Evolutionary conservation across 2,113 vertebrate species (phyloP), one percentile per base, ranked within the genome.

Genomic region (Onychostruthus taczanowskii): DNA sequence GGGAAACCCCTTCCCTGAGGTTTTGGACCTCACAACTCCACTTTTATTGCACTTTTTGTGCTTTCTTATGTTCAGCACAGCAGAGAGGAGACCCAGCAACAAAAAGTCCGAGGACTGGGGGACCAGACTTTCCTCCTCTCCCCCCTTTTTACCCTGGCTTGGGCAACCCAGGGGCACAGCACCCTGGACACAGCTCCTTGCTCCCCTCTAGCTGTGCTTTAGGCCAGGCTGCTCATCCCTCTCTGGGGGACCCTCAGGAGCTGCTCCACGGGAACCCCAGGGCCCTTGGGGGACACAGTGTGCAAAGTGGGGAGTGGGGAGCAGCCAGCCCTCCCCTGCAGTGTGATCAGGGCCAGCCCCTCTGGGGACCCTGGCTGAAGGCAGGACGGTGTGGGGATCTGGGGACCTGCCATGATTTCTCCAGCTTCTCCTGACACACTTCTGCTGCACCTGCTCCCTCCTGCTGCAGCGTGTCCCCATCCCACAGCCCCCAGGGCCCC

Each of bases 261-360:
- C n/a, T 30, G 18, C 47, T 67, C 33, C 59, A 52, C 0, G 0
- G 2, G 22, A 37, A 26, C 50, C 18, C 56, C 3, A 0, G 18
- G 26, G 46, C 49, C 28, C 8, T 4, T 24, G n/a, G 37, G 44
- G 46, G 56, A 46, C 0, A 3, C 1, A 0, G 19, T 0, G 6
- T 43, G 30, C 7, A 23, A 35, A 67, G 43, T 10, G 11, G 33
- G n/a, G 20, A 67, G 41, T 3, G 3, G 66, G 49, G 39, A 55
- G 44, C 28, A 6, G 63, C 58, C 62, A 78, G 64, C 14, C 33
- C 33, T 70, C 17, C 76, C 35, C n/a, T 73, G 69, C 89, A 56
- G 68, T 67, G 68, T 7, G 79, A 97, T 96, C 5, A 2, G 91
- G 96, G 95, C 73, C 94, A 91, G 27, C 22, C 35, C 86, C 79